These are phyloP conservation scores for Agrotis exclamationis DNA, from an alignment of 2,888 invertebrate species.

Conservation along the genomic window DNA sequence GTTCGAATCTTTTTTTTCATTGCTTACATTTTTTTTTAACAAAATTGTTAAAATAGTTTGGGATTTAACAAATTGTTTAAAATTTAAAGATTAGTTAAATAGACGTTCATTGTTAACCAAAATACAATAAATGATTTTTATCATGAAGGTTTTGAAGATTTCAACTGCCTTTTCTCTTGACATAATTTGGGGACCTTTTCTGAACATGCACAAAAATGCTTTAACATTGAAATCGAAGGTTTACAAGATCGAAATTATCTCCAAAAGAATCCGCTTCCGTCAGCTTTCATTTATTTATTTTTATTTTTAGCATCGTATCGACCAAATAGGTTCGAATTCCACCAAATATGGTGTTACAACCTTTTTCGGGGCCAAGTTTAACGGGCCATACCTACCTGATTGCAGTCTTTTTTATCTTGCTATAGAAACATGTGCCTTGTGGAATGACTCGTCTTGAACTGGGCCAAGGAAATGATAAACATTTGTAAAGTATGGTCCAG, in stretches of 20 bases:
- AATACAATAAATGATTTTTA: no score
- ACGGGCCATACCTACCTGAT: conserved; percentile 19
- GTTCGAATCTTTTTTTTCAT: no score
- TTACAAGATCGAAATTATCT: conserved; percentile 9
- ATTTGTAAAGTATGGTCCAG: conserved; percentile 16
- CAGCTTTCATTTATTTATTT: conserved; percentile 4
- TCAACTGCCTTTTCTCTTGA: background rate
- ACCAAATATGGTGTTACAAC: conserved; percentile 42
- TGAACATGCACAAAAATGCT: background rate
- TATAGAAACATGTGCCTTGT: conserved; percentile 14
- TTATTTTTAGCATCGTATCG: conserved; percentile 11
- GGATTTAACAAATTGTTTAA: no score
- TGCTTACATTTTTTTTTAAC: no score
- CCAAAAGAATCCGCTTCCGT: conserved; percentile 5
- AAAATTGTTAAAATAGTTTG: no score
- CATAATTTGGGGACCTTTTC: background rate
- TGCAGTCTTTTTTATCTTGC: conserved; percentile 14
- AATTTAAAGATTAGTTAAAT: no score
- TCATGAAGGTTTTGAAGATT: background rate
- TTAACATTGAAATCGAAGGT: conserved; percentile 26
- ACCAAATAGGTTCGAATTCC: background rate
- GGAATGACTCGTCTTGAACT: conserved; percentile 36
- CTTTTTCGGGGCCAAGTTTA: conserved; percentile 43
- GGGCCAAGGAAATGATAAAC: conserved; percentile 59
- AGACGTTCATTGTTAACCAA: no score